phyloP scores from a whole-genome alignment of 2,888 invertebrate genomes.

The Furcula furcula region DNA sequence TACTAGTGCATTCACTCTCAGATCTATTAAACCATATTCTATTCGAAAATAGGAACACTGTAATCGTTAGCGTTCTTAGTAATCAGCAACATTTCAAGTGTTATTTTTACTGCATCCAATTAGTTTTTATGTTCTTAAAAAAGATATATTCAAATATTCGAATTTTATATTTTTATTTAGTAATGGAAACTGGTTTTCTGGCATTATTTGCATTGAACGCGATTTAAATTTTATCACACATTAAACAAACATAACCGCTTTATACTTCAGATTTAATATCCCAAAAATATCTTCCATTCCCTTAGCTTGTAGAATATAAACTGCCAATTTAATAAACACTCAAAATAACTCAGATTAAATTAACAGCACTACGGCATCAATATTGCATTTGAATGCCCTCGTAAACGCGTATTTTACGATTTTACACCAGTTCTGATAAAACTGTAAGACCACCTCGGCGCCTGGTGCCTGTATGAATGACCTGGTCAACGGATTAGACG shows the following conservation, averaged over 20 bases:
- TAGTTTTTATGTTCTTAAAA: too few relatives aligned
- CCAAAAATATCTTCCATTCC: conserved; percentile 2
- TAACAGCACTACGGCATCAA: conserved; percentile 15
- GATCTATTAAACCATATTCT: too few relatives aligned
- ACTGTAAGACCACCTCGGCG: not conserved
- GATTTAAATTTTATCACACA: not conserved
- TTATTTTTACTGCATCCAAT: too few relatives aligned
- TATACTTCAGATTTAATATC: not conserved
- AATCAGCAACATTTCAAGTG: too few relatives aligned
- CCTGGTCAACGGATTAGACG: conserved; percentile 42
- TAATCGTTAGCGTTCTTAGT: too few relatives aligned
- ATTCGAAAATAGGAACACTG: too few relatives aligned
- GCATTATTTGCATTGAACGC: not conserved
- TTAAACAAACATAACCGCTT: not conserved
- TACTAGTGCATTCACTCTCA: not conserved
- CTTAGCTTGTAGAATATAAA: conserved; percentile 23
- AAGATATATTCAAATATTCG: too few relatives aligned
- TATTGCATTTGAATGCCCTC: conserved; percentile 17
- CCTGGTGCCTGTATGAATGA: not conserved
- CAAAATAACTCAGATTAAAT: conserved; percentile 21
- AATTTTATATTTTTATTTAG: too few relatives aligned
- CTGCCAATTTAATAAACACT: conserved; percentile 19
- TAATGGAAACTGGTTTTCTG: too few relatives aligned
- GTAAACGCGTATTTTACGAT: conserved; percentile 15
- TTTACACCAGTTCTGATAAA: conserved; percentile 8